These are phyloP conservation scores for Clarias fuscus DNA, from an alignment of 2,797 vertebrate species.

Conservation along the genomic window DNA sequence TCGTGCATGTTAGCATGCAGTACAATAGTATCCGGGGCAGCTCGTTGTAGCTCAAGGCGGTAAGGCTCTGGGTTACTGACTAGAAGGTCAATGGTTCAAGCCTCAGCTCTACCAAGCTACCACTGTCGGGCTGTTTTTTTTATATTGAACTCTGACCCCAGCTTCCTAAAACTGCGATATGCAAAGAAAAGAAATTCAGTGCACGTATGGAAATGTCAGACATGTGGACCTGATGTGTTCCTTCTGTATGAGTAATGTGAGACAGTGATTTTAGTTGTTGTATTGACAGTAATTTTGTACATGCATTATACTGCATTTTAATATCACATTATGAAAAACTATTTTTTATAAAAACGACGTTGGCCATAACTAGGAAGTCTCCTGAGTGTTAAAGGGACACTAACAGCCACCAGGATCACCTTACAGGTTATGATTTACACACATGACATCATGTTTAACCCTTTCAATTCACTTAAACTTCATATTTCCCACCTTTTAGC, in stretches of 20 bases:
- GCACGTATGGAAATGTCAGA: background rate
- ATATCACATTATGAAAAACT: background rate
- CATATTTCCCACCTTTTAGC: too few species aligned
- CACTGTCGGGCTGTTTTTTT: too few species aligned
- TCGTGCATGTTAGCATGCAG: background rate
- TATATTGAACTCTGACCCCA: too few species aligned
- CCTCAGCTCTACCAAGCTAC: too few species aligned
- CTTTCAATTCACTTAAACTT: background rate
- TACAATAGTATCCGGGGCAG: background rate
- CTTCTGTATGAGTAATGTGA: background rate
- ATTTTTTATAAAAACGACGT: background rate
- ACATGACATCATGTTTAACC: background rate
- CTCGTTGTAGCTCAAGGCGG: too few species aligned
- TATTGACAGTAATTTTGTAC: background rate
- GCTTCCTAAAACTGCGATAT: too few species aligned
- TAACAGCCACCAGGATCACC: slow-evolving; percentile 53
- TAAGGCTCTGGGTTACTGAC: too few species aligned
- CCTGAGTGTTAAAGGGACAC: background rate
- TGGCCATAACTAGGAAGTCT: background rate
- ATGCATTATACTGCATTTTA: background rate
- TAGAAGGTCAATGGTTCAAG: too few species aligned
- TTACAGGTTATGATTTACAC: slow-evolving; percentile 43
- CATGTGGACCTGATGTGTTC: background rate
- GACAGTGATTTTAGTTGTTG: background rate
- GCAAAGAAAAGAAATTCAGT: too few species aligned